Conservation (phyloP, 2,113 vertebrate genomes). For the Bubo bubo region DNA sequence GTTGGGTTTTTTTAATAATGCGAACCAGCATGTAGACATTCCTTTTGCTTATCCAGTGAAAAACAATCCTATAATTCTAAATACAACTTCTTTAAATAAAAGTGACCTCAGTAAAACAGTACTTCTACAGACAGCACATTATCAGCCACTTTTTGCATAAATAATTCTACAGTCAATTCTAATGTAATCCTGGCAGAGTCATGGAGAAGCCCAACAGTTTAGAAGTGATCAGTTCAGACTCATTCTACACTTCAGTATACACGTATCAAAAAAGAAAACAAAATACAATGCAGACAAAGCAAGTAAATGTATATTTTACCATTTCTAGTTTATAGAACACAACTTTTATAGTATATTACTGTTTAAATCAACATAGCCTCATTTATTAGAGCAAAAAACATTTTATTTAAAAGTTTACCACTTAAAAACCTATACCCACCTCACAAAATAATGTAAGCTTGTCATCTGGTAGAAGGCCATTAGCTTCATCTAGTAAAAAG, state of each 20-base stretch:
- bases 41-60: not conserved
- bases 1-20: not conserved
- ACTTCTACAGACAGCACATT: not conserved
- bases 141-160: not conserved
- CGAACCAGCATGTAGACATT: not conserved
- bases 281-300: not conserved
- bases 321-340: not conserved
- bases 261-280: not conserved
- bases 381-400: not conserved
- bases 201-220: not conserved
- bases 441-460: conserved; percentile 98
- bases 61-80: not conserved
- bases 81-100: not conserved
- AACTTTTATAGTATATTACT: not conserved
- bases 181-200: not conserved
- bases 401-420: not conserved
- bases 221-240: not conserved
- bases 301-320: not conserved
- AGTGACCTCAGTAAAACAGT: not conserved
- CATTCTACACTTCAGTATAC: not conserved
- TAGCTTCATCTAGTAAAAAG: conserved; percentile 97
- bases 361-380: not conserved
- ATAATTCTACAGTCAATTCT: not conserved
- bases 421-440: conserved; percentile 74
- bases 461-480: conserved; percentile 96